Base-by-base conservation (phyloP, 2,797 vertebrate genomes). In the Diplodus puntazzo region DNA sequence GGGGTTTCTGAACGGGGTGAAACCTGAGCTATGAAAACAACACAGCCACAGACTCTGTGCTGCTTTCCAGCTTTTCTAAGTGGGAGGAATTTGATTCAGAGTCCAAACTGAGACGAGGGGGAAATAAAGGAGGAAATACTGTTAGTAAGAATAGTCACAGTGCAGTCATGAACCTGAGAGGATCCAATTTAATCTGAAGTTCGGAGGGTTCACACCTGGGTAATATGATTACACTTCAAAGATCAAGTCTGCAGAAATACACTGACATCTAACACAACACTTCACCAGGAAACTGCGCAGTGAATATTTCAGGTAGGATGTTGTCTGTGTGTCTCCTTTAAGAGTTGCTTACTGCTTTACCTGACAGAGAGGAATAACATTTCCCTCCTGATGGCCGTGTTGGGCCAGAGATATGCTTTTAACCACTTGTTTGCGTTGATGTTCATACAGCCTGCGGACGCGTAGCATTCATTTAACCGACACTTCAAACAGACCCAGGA, bases 21-120 rank as follows among this genome's bases (percentile, higher is more conserved):
- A 92, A 93, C 85, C 76, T 81, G 89, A 94, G 75, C 87, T 91
- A 77, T 61, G 70, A 90, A 92, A 92, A 91, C 85, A 90, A 67
- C 77, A 73, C 80, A 45, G 80, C 80, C 79, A 39, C 71, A 77
- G 76, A 64, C 57, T 78, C 77, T 1, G 54, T 18, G 71, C 53
- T 39, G 39, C 39, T 77, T 69, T 86, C 53, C 82, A 89, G 83
- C 79, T 72, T 71, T 79, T 82, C 78, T 63, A 77, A 82, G 68
- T 11, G 73, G 79, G 81, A 86, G 79, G 85, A 90, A 86, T 91
- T 76, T 50, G 70, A 83, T 59, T 89, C 63, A 27, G 78, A 58
- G 75, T 86, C 82, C 83, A 83, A 82, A 87, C 49, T 48, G 57
- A 74, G 73, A 71, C 71, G 52, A 74, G 27, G 69, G 45, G 65